These are phyloP conservation scores for Cisticola juncidis DNA, from an alignment of 2,113 vertebrate genomes.

Conservation along the genomic window DNA sequence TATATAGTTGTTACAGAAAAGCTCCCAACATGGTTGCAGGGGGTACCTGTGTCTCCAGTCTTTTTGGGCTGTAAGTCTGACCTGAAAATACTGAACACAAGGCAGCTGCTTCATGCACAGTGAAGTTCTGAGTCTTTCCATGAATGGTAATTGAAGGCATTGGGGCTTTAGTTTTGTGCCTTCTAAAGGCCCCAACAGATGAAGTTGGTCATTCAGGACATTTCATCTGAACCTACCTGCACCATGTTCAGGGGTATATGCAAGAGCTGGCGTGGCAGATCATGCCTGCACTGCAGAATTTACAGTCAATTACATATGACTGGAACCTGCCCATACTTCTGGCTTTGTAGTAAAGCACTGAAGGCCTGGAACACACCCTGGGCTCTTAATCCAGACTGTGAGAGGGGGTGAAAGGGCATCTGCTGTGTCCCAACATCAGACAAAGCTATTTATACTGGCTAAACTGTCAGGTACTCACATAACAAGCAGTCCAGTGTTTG, in stretches of 20 bases:
- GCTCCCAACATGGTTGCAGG: rapidly evolving
- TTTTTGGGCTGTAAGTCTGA: neutral
- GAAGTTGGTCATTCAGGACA: neutral
- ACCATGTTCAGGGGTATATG: neutral
- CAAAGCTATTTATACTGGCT: neutral
- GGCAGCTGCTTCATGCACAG: neutral
- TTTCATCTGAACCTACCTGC: neutral
- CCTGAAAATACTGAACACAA: neutral
- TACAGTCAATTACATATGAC: neutral
- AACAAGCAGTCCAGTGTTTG: neutral
- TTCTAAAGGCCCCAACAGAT: neutral
- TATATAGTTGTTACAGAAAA: neutral
- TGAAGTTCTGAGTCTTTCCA: neutral
- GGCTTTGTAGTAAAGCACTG: neutral
- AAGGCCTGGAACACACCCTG: neutral
- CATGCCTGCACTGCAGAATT: neutral
- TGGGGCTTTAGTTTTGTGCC: neutral
- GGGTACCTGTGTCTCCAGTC: rapidly evolving
- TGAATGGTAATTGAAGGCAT: neutral
- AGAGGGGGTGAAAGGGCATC: neutral
- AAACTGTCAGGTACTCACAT: neutral
- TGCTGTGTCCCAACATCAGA: neutral
- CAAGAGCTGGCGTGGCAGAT: neutral
- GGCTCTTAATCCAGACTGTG: neutral
- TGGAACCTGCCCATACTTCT: neutral